Evolutionary conservation across 2,797 vertebrate genomes (phyloP), one percentile per base, ranked within the genome.

Genomic region (Nyctibius grandis): DNA sequence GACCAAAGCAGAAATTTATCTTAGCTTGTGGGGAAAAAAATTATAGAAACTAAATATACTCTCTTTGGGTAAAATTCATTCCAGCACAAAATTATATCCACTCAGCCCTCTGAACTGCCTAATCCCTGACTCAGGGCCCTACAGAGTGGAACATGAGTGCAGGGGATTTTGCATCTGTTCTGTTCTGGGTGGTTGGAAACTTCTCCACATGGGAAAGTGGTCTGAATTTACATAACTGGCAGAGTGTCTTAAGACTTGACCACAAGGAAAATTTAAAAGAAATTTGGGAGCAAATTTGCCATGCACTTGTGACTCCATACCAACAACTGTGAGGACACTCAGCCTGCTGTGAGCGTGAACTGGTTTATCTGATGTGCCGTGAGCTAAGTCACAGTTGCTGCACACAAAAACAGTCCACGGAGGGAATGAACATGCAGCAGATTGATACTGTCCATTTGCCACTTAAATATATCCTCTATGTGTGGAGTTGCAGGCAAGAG

Each of bases 1-100:
- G 94, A 94, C 88, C 93, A 94, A 64, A 90, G 80, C 74, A 94
- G 90, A 97, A 94, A 96, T 97, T 97, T 97, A 87, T 96, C 94
- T 97, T 97, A 89, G 75, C 69, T 96, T 96, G 73, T n/a, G 78
- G 77, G 81, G 75, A 68, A 53, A 73, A 61, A 95, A 72, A 29
- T 7, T 34, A 63, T 8, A 95, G 73, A 83, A 95, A 68, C 59
- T 68, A 85, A 92, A 47, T 70, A 47, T 89, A 59, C 77, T 94
- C 90, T 93, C 23, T 87, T 80, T 93, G 79, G 76, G 85, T 64
- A 60, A 94, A 95, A 88, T 82, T 92, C 15, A 78, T 78, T 95
- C 65, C 73, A 56, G 69, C 42, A 85, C 53, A 80, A 85, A 92
- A 80, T 60, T 1, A 79, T 76, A 91, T 28, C 68, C 63, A 79